phyloP scores from a whole-genome alignment of 2,797 vertebrate genomes.

The Labroides dimidiatus region DNA sequence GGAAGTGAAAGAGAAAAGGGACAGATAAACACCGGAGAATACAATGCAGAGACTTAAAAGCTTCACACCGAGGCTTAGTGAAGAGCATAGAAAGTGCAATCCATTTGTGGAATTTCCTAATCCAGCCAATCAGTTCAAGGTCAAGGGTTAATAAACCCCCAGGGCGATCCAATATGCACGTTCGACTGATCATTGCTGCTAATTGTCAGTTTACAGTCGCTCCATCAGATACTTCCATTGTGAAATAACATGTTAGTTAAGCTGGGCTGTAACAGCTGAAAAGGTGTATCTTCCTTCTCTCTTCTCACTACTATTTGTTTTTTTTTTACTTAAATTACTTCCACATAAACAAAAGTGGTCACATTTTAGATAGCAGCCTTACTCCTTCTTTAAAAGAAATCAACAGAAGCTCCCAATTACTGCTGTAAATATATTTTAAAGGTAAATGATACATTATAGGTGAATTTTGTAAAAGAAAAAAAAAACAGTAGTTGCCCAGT shows the following conservation, averaged over 20 bases:
- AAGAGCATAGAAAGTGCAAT: slow-evolving; percentile 42
- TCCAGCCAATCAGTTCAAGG: slow-evolving; percentile 53
- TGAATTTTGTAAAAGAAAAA: too few species aligned
- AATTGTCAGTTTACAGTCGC: slow-evolving; percentile 43
- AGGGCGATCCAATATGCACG: slow-evolving; percentile 15
- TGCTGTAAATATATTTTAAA: background rate
- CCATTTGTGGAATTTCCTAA: slow-evolving; percentile 66
- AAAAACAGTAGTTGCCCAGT: too few species aligned
- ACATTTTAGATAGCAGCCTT: background rate
- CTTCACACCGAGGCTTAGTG: slow-evolving; percentile 26
- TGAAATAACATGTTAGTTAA: slow-evolving; percentile 31
- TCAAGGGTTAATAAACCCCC: slow-evolving; percentile 65
- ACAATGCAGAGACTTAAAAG: slow-evolving; percentile 54
- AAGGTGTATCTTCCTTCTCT: slow-evolving; percentile 1
- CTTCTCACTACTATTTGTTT: background rate
- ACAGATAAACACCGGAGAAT: slow-evolving; percentile 50
- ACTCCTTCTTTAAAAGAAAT: background rate
- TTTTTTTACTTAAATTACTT: background rate
- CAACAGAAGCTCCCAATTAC: background rate
- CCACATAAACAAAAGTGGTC: background rate
- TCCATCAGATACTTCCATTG: slow-evolving; percentile 17
- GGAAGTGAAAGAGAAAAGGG: slow-evolving; percentile 59
- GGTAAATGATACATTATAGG: background rate
- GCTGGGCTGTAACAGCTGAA: slow-evolving; percentile 4
- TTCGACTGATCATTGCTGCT: slow-evolving; percentile 36